phyloP scores from a whole-genome alignment of 92 coral and sea anemone species.

The Zoanthus sociatus region DNA sequence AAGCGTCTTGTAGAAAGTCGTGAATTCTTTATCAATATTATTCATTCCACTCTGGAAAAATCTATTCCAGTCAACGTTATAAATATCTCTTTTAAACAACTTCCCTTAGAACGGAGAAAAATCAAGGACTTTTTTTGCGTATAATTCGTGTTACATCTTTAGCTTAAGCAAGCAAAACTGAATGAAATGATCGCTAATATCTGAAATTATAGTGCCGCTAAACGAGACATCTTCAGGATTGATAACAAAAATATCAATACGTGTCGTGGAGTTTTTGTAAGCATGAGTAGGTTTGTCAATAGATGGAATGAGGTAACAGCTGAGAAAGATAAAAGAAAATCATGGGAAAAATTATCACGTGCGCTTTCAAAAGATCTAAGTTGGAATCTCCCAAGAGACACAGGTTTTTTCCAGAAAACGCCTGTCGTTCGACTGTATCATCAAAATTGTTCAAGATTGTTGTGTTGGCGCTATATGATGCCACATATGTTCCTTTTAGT shows the following conservation, averaged over 20 bases:
- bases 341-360: slow-evolving; percentile 13
- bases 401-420: slow-evolving; percentile 11
- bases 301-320: slow-evolving; percentile 11
- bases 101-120: not conserved
- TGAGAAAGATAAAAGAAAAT: slow-evolving; percentile 21
- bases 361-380: slow-evolving; percentile 29
- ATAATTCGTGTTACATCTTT: not conserved
- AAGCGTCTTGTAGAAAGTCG: not conserved
- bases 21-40: not conserved
- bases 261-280: not conserved
- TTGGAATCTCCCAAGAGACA: slow-evolving; percentile 36
- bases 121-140: not conserved
- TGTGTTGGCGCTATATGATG: slow-evolving; percentile 61
- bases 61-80: not conserved
- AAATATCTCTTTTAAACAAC: slow-evolving; percentile 1
- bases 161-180: slow-evolving; percentile 34
- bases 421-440: slow-evolving; percentile 40
- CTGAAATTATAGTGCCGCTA: slow-evolving; percentile 7
- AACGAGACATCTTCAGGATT: slow-evolving; percentile 6
- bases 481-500: slow-evolving; percentile 58
- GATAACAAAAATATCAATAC: slow-evolving; percentile 10
- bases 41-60: not conserved
- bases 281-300: slow-evolving; percentile 5
- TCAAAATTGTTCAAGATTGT: slow-evolving; percentile 62
- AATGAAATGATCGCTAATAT: slow-evolving; percentile 8